A percentile compares a stretch with the other conserved stretches of the same genome.
phyloP scores from a whole-genome alignment of 2,888 invertebrate species.

The Cryptus armator region DNA sequence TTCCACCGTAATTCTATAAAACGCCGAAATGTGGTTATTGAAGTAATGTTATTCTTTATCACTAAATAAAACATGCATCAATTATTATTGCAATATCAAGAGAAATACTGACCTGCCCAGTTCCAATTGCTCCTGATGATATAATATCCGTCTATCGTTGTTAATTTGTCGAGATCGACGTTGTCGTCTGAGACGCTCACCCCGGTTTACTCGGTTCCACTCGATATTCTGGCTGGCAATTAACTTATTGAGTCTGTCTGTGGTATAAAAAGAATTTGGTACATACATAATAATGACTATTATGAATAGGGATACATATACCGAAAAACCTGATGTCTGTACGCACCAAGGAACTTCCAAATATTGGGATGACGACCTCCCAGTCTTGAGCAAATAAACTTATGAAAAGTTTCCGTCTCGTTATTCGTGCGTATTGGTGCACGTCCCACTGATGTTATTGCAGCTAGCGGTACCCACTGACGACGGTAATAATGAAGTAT shows the following conservation, averaged over 20 bases:
- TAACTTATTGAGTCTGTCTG: neutral
- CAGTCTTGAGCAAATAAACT: conserved; percentile 10
- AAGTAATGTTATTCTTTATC: too few species aligned
- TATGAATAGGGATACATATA: too few species aligned
- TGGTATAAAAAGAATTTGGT: too few species aligned
- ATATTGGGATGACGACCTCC: conserved; percentile 10
- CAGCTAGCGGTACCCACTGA: conserved; percentile 11
- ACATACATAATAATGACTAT: too few species aligned
- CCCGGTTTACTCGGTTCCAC: neutral
- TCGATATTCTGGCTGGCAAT: neutral
- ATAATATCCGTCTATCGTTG: conserved; percentile 6
- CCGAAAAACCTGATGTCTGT: neutral
- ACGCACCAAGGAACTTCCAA: conserved; percentile 13
- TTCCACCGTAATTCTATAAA: neutral
- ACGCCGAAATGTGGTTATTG: too few species aligned
- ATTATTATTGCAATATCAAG: too few species aligned
- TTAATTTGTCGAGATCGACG: conserved; percentile 8
- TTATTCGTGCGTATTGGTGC: conserved; percentile 26
- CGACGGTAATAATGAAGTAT: conserved; percentile 13
- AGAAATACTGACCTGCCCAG: conserved; percentile 7
- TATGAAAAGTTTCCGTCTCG: conserved; percentile 13
- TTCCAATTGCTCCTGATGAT: conserved; percentile 23
- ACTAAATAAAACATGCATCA: too few species aligned
- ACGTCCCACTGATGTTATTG: neutral
- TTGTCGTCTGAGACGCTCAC: conserved; percentile 4